phyloP scores from a whole-genome alignment of 2,888 invertebrate genomes.

The Euclidia mi region DNA sequence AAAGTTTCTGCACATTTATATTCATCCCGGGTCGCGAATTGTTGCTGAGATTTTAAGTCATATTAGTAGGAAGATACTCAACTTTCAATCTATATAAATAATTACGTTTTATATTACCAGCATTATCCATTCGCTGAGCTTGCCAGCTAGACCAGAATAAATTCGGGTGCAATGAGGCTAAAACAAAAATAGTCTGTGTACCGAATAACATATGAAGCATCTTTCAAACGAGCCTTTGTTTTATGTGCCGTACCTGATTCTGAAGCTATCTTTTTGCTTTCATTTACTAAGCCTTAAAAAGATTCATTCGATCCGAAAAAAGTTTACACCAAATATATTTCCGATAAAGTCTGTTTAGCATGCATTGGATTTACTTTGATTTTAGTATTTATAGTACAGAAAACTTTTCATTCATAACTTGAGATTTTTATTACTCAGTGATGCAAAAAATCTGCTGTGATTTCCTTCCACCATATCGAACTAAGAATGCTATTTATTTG shows the following conservation, averaged over 20 bases:
- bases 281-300: slow-evolving; percentile 35
- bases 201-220: slow-evolving; percentile 8
- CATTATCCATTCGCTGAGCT: too few relatives aligned
- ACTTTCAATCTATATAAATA: too few relatives aligned
- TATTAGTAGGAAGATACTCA: too few relatives aligned
- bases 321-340: slow-evolving; percentile 16
- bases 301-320: too few relatives aligned
- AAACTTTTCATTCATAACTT: background rate
- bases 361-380: background rate
- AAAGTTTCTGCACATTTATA: too few relatives aligned
- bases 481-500: too few relatives aligned
- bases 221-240: slow-evolving; percentile 14
- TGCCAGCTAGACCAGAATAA: background rate
- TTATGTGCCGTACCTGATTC: slow-evolving; percentile 40
- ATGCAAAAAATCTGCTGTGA: too few relatives aligned
- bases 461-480: too few relatives aligned
- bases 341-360: slow-evolving; percentile 9
- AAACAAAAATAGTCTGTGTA: slow-evolving; percentile 3
- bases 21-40: too few relatives aligned
- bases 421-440: background rate
- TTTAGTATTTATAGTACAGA: background rate
- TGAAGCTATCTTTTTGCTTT: slow-evolving; percentile 23
- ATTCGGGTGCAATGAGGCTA: background rate
- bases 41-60: too few relatives aligned
- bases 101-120: too few relatives aligned